Evolutionary conservation across 64 coral and sea anemone genomes (phyloP), one percentile per base, ranked within the genome.

Genomic region (Porites australiensis): DNA sequence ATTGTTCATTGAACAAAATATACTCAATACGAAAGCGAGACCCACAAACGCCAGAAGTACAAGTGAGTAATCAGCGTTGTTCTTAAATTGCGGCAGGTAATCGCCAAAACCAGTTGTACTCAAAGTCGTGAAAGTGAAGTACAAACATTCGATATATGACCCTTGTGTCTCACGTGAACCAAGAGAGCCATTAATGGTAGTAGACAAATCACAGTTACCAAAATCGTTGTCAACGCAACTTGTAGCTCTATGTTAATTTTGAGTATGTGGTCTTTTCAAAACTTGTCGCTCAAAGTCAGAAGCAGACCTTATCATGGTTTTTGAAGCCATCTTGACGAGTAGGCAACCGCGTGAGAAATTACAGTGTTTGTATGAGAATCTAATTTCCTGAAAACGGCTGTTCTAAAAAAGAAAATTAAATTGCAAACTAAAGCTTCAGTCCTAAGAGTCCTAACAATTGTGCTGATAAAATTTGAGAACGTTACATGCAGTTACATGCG

Each of bases 81-180:
- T 63, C 0, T 77, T 7, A 52, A 94, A 94, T 47, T 88, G 80
- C 3, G 92, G 95, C 15, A 94, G 76, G 71, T 80, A 91, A 63
- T 97, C 95, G 1, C 95, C 95, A 73, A 93, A 97, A 4, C 95
- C 95, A 77, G 94, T 97, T 6, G 95, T 97, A 58, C 85, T 94
- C 9, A 97, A 58, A 44, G 95, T 94, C 6, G 72, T 81, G 37
- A 94, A 97, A 0, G 88, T 91, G 65, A 97, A 94, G 58, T 97
- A 97, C 23, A 94, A 80, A 53, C 95, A 67, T 18, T 94, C 88
- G 8, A 97, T 66, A 57, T 91, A 94, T 20, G 92, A 87, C 87
- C 91, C 2, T 86, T 60, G 46, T 90, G 70, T 63, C 95, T 88
- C 6, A 79, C 18, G 19, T 91, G 70, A 2, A 96, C 88, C 37